These are phyloP conservation scores for Chalcis sispes DNA, from an alignment of 2,888 invertebrate species.

Conservation along the genomic window DNA sequence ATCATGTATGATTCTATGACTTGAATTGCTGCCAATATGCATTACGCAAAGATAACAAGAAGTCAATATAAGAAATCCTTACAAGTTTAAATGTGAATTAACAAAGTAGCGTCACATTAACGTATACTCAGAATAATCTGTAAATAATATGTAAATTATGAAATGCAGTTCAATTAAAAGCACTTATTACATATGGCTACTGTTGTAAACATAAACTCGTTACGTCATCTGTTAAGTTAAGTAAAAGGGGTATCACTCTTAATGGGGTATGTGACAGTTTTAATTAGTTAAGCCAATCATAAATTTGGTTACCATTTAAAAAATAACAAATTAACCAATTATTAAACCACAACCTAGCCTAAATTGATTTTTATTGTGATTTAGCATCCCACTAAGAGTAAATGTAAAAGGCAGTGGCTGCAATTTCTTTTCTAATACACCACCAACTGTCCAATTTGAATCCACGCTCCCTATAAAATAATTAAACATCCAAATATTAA, in stretches of 20 bases:
- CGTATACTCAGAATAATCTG: too few relatives aligned
- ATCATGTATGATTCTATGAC: constrained; percentile 34
- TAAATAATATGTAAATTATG: constrained; percentile 41
- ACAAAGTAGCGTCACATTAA: neutral
- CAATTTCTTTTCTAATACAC: constrained; percentile 95
- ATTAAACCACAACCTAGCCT: constrained; percentile 96
- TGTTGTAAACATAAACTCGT: constrained; percentile 39
- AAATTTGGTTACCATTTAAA: constrained; percentile 26
- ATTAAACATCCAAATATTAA: constrained; percentile 10
- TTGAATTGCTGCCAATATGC: constrained; percentile 25
- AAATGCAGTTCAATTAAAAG: constrained; percentile 47
- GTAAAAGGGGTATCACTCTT: constrained; percentile 25
- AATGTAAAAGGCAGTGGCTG: constrained; percentile 95
- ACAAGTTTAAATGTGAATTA: constrained; percentile 12
- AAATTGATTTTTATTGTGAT: constrained; percentile 94
- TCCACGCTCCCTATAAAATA: constrained; percentile 89
- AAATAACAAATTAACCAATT: constrained; percentile 83
- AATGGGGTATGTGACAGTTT: constrained; percentile 31
- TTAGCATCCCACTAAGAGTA: constrained; percentile 93
- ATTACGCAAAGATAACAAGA: constrained; percentile 20
- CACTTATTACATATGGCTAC: constrained; percentile 25
- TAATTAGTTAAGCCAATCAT: constrained; percentile 25
- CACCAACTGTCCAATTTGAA: constrained; percentile 95
- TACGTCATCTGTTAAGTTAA: constrained; percentile 41
- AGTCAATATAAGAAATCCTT: constrained; percentile 9